Percentiles rank a stretch among this genome's conserved stretches.
Evolutionary conservation across 1,140 invertebrate species (phyloP).

Genomic region (Cydia strobilella): DNA sequence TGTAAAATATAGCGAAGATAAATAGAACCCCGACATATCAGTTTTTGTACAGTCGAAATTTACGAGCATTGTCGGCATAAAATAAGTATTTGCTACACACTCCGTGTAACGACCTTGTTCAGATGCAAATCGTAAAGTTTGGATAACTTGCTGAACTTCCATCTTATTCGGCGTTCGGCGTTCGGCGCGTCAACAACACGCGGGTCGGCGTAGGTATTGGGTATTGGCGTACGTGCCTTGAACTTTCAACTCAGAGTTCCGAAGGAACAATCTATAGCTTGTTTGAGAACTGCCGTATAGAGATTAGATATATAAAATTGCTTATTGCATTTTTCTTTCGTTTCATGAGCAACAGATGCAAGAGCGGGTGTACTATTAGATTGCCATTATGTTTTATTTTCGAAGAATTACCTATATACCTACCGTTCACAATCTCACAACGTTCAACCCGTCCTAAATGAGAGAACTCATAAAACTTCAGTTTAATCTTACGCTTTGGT

Average conservation of each 20-base stretch:
- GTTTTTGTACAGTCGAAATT: constrained; percentile 1
- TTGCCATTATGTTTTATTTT: no score
- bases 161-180: constrained; percentile 11
- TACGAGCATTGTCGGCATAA: constrained; percentile 20
- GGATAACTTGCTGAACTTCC: constrained; percentile 3
- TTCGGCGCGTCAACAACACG: neutral
- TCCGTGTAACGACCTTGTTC: constrained; percentile 21
- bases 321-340: neutral
- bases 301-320: neutral
- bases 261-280: neutral
- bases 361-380: no score
- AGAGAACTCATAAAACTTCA: no score
- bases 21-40: constrained; percentile 1
- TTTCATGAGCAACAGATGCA: neutral
- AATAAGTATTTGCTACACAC: constrained; percentile 22
- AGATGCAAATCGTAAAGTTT: constrained; percentile 17
- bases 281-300: neutral
- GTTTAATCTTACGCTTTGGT: no score
- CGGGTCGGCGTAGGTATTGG: neutral
- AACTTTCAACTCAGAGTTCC: constrained; percentile 12
- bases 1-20: neutral
- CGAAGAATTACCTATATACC: no score
- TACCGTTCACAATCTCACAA: no score
- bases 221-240: neutral
- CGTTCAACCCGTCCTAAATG: no score